Percentiles rank a stretch among this genome's conserved stretches.
Evolutionary conservation across 2,797 vertebrate species (phyloP).

Genomic region (Adrianichthys oophorus): DNA sequence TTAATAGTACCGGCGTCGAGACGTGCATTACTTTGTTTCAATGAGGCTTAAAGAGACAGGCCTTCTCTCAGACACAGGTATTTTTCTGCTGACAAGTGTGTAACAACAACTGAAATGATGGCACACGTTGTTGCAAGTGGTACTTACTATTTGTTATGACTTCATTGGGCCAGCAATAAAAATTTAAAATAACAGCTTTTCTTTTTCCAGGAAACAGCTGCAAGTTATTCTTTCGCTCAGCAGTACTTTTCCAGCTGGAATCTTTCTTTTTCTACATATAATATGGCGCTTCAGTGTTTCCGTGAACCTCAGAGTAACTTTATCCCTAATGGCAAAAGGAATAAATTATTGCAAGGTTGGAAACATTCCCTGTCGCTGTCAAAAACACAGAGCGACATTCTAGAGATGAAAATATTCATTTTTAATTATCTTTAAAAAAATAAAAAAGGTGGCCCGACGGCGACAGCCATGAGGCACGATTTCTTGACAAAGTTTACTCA

Average conservation of each 20-base stretch:
- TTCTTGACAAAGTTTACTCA: neutral
- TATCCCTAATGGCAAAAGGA: neutral
- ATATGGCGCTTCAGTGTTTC: neutral
- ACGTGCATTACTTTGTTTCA: no score
- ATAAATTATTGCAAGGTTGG: neutral
- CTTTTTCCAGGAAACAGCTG: slow-evolving; percentile 5
- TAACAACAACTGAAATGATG: no score
- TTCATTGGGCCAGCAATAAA: neutral
- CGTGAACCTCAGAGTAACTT: slow-evolving; percentile 4
- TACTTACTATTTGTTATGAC: neutral
- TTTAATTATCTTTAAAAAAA: neutral
- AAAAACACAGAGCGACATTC: neutral
- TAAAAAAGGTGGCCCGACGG: neutral
- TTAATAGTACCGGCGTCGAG: no score
- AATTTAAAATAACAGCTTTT: slow-evolving; percentile 3
- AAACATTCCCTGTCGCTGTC: neutral
- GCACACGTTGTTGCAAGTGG: neutral
- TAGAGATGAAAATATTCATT: slow-evolving; percentile 6
- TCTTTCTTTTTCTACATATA: neutral
- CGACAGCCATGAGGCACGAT: neutral
- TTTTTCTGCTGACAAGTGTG: no score
- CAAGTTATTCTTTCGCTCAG: slow-evolving; percentile 8
- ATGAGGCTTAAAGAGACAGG: no score
- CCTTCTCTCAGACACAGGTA: no score
- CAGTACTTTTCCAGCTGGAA: slow-evolving; percentile 3